Base-by-base conservation (phyloP, 2,113 vertebrate genomes). In the Brachypodius melanocephalos region DNA sequence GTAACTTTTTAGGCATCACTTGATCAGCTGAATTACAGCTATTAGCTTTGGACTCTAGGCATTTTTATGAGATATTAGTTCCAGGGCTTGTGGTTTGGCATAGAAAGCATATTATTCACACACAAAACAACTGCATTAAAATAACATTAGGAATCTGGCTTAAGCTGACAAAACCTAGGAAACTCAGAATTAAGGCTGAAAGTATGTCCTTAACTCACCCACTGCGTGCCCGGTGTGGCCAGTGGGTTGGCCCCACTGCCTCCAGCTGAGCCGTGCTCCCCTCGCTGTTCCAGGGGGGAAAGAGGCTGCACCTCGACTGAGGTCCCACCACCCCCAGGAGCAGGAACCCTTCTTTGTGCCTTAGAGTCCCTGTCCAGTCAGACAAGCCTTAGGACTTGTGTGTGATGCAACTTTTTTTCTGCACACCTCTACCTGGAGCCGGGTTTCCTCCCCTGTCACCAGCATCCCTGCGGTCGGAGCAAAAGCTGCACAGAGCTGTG, bases 21-120 rank as follows among this genome's bases (percentile, higher is more conserved):
- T 36, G 51, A 92, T 96, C 84, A 97, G 95, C 93, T 93, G 95
- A 98, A 94, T 96, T 97, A 91, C 90, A 96, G 85, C 94, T 97
- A 97, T 98, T 97, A 98, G 96, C 95, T 97, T 97, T 97, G 97
- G 97, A 97, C 96, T 95, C 65, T 34, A 95, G 97, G 97, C 97
- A 97, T 97, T 98, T 98, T 98, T 98, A 98, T 97, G 97, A 98
- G 97, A 91, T 97, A 96, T 95, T 97, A 96, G 97, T 98, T 97
- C 97, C 98, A 98, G 94, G 96, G 89, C 91, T 97, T 98, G 98
- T 98, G 98, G 98, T 98, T 98, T 98, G 98, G 98, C 98, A 95
- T 91, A 78, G 96, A 93, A 88, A 97, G 87, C 80, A 38, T 96
- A 97, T 98, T 97, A 98, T 98, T 97, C 97, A 96, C 97, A 97